A percentile compares a stretch with the other conserved stretches of the same genome.
phyloP scores from a whole-genome alignment of 2,888 invertebrate genomes.

The Herminia tarsipennalis region DNA sequence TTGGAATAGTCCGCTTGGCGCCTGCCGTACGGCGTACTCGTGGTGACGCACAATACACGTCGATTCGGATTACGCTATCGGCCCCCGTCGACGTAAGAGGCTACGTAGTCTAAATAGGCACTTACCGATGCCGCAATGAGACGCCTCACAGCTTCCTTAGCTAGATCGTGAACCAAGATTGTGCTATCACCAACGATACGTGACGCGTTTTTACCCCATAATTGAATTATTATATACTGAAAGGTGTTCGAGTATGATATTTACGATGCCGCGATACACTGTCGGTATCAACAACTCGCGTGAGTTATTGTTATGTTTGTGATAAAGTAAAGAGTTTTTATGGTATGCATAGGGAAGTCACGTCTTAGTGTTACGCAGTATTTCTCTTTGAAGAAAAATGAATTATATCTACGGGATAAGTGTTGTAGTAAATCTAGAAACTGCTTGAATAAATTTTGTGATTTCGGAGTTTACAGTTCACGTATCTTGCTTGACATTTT shows the following conservation, averaged over 20 bases:
- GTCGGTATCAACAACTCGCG: conserved; percentile 37
- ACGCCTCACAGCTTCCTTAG: conserved; percentile 72
- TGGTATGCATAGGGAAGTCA: conserved; percentile 29
- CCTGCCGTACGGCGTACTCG: conserved; percentile 48
- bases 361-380: conserved; percentile 26
- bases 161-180: conserved; percentile 70
- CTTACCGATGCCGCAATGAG: conserved; percentile 76
- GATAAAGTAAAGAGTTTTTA: conserved; percentile 48
- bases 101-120: conserved; percentile 78
- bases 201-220: conserved; percentile 71
- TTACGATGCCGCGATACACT: conserved; percentile 52
- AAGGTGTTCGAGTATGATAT: conserved; percentile 58
- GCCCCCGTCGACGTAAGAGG: conserved; percentile 67
- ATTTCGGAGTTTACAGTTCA: too few relatives aligned
- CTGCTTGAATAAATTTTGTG: conserved; percentile 6
- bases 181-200: conserved; percentile 70
- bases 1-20: conserved; percentile 65
- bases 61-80: conserved; percentile 79
- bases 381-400: conserved; percentile 30
- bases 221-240: conserved; percentile 76
- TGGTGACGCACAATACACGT: conserved; percentile 73
- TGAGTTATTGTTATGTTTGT: conserved; percentile 49
- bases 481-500: too few relatives aligned
- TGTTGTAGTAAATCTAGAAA: conserved; percentile 18
- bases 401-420: conserved; percentile 22